These are phyloP conservation scores for Alviniconcha strummeri DNA, from an alignment of 2,888 invertebrate genomes.

Conservation along the genomic window DNA sequence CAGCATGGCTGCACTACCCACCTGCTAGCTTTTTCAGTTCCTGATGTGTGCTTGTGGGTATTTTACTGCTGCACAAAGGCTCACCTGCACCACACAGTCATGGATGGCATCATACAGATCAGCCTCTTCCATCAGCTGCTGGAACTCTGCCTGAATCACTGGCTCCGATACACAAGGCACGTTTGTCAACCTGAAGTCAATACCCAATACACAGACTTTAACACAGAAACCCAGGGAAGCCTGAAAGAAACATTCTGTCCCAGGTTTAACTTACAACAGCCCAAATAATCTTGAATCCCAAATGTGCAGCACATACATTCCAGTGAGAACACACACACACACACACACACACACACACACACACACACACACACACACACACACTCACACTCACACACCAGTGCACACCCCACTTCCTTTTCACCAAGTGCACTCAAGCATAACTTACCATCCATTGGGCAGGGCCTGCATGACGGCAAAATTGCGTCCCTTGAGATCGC, in stretches of 20 bases:
- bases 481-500: slow-evolving; percentile 85
- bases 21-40: not conserved
- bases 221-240: not conserved
- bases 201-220: not conserved
- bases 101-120: slow-evolving; percentile 82
- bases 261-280: too few species aligned
- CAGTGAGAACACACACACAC: not conserved
- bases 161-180: slow-evolving; percentile 70
- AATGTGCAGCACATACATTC: not conserved
- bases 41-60: not conserved
- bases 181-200: slow-evolving; percentile 64
- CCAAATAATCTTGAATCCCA: too few species aligned
- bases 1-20: not conserved
- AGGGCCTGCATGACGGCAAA: slow-evolving; percentile 83
- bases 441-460: slow-evolving; percentile 71
- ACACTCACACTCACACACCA: too few species aligned
- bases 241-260: too few species aligned
- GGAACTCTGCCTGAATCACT: slow-evolving; percentile 77
- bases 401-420: not conserved
- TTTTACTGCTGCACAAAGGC: not conserved
- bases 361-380: not conserved
- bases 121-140: slow-evolving; percentile 79
- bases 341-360: not conserved
- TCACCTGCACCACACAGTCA: slow-evolving; percentile 80
- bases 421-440: not conserved